phyloP scores from a whole-genome alignment of 1,140 invertebrate species.

The Pseudomyrmex dendroicus region DNA sequence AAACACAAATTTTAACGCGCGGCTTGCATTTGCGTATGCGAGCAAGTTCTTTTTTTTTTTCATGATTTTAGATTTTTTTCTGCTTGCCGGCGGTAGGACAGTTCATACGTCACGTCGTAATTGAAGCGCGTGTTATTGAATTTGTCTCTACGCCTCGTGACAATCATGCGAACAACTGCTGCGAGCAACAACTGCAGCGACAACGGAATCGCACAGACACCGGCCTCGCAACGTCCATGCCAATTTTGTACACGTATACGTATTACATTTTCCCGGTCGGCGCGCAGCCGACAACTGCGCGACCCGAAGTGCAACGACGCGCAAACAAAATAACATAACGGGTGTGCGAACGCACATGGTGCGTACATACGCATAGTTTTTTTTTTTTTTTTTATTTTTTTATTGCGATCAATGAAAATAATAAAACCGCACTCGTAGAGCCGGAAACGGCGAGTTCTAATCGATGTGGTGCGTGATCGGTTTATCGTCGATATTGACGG shows the following conservation, averaged over 20 bases:
- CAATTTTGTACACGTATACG: conserved; percentile 27
- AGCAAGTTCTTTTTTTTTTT: background rate
- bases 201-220: conserved; percentile 1
- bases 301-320: conserved; percentile 15
- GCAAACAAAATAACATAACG: conserved; percentile 53
- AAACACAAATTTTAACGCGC: too few species aligned
- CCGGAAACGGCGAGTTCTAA: conserved; percentile 43
- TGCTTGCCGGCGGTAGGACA: background rate
- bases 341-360: background rate
- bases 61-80: background rate
- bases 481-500: conserved; percentile 19
- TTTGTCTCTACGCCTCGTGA: conserved; percentile 4
- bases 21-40: too few species aligned
- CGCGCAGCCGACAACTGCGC: conserved; percentile 20
- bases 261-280: conserved; percentile 29
- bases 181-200: conserved; percentile 2
- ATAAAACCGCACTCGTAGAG: conserved; percentile 25
- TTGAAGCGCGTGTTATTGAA: conserved; percentile 35
- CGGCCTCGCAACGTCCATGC: conserved; percentile 18
- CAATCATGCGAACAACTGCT: conserved; percentile 8
- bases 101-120: conserved; percentile 8
- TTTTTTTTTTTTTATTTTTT: background rate
- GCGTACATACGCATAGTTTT: background rate
- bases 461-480: conserved; percentile 35
- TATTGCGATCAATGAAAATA: conserved; percentile 38